phyloP scores from a whole-genome alignment of 2,888 invertebrate species.

The Archips xylosteana region DNA sequence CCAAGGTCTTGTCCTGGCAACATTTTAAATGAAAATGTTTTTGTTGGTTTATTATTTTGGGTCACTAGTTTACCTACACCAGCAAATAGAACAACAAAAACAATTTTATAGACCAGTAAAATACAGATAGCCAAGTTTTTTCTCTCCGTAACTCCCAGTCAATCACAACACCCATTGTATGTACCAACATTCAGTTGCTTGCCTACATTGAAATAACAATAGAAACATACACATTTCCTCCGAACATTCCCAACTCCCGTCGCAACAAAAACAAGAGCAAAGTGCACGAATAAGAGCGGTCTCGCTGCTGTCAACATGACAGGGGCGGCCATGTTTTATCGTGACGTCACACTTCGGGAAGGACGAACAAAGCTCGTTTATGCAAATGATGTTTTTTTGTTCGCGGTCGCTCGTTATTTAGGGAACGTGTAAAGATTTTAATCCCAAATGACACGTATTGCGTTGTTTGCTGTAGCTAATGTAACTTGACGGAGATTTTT shows the following conservation, averaged over 20 bases:
- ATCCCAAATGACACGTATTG: conserved; percentile 6
- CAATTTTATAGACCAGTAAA: neutral
- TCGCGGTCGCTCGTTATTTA: neutral
- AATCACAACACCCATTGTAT: conserved; percentile 6
- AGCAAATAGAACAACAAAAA: neutral
- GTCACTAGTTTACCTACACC: neutral
- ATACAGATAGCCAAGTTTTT: neutral
- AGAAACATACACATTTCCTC: conserved; percentile 7
- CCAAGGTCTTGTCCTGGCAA: no score
- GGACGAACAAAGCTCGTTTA: conserved; percentile 33
- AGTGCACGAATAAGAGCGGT: conserved; percentile 31
- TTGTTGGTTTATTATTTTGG: no score
- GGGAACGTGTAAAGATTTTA: conserved; percentile 4
- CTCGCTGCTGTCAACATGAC: conserved; percentile 38
- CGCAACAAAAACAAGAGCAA: conserved; percentile 32
- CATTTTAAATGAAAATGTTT: no score
- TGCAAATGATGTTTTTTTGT: conserved; percentile 28
- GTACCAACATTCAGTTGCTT: neutral
- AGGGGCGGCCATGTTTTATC: conserved; percentile 39
- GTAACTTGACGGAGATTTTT: neutral
- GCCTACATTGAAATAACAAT: conserved; percentile 1
- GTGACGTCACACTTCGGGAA: conserved; percentile 31
- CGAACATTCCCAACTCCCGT: neutral
- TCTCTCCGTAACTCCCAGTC: neutral
- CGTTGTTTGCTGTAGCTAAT: neutral